Base-by-base conservation (phyloP, 2,888 invertebrate genomes). In the Leptopilina syphax region DNA sequence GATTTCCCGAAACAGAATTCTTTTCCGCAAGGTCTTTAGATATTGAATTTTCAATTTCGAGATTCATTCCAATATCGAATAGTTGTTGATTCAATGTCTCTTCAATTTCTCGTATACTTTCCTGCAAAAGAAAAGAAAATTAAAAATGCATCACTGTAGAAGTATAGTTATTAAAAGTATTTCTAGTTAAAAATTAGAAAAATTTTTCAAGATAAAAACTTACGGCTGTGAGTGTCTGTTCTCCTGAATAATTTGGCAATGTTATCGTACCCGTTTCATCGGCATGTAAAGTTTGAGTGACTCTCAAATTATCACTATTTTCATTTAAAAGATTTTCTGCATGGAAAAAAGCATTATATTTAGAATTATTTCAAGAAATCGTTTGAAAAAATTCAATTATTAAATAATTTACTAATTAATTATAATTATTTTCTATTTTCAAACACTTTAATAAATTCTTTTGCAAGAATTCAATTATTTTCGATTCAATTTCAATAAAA, bases 11-110 rank as follows among this genome's bases (percentile, higher is more conserved):
- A 41, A 85, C 82, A 27, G 83, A 50, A 68, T 82, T 84, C 18
- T 80, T 10, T 47, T 87, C 86, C 9, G 81, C 85, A 0, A 86
- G 83, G 34, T 84, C 83, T 18, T 82, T 85, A 7, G 86, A 63
- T 3, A 87, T 70, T 80, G 83, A 83, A 34, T 80, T 85, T 34
- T 84, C 87, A 13, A 89, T 68, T 1, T 83, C 87, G n/a, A 90
- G 83, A 79, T 88, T 89, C 85, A 91, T 84, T 13, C 88, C 88
- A 8, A 91, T 90, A 77, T 87, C 90, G 77, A 91, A 90, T 47
- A 92, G 85, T 82, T 92, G 92, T 65, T 91, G 91, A 84, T 92
- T 92, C 50, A 92, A 83, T 0, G 92, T 92, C 73, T 92, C 92
- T 80, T 92, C 92, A 63, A 92, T 89, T 81, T 92, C 92, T 77